Conservation (phyloP, 1,140 invertebrate genomes). For the Parapsyche elsis region DNA sequence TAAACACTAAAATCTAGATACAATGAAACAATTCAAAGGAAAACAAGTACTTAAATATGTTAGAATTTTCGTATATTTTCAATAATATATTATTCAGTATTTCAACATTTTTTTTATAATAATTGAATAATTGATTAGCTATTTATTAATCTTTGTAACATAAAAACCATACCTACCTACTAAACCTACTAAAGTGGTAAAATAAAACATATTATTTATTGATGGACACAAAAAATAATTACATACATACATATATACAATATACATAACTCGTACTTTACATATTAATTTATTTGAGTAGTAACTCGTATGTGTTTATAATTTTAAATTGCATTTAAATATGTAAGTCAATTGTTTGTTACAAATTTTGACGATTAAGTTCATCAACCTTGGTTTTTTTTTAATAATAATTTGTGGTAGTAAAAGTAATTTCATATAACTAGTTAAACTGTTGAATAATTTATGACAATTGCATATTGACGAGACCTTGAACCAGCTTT, state of each 20-base stretch:
- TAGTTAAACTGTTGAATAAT: not conserved
- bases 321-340: not conserved
- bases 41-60: too few relatives aligned
- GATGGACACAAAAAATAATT: not conserved
- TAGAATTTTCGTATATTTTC: too few relatives aligned
- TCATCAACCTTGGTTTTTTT: too few relatives aligned
- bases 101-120: too few relatives aligned
- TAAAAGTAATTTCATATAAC: not conserved
- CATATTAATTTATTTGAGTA: not conserved
- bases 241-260: not conserved
- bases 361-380: too few relatives aligned
- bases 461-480: not conserved
- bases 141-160: too few relatives aligned
- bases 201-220: not conserved
- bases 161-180: too few relatives aligned
- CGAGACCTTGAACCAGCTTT: too few relatives aligned
- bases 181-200: too few relatives aligned
- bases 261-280: slow-evolving; percentile 10
- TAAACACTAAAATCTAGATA: not conserved
- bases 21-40: not conserved
- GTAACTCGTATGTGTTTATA: not conserved
- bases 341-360: not conserved
- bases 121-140: too few relatives aligned
- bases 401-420: not conserved
- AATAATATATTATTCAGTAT: too few relatives aligned